Evolutionary conservation across 2,888 invertebrate species (phyloP), one percentile per base, ranked within the genome.

Genomic region (Nasonovia ribisnigri): DNA sequence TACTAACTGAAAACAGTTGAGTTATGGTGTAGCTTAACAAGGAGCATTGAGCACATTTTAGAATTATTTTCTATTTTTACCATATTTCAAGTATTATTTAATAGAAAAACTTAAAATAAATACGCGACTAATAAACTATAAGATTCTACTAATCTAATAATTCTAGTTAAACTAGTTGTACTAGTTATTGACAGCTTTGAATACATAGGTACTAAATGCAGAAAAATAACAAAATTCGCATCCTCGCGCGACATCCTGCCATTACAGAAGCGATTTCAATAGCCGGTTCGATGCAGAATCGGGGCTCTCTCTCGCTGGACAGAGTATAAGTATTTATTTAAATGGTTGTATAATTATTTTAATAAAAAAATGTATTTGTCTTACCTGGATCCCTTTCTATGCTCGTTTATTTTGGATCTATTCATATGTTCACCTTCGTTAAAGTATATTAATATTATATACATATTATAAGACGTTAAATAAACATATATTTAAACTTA

Each of bases 351-450:
- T 20, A 77, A 88, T 36, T 36, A 54, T 36, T 20, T 88, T 20
- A 88, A 88, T 36, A 54, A 24, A 88, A 88, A 88, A 24, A 10
- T 26, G 26, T 26, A 42, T 36, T 46, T 43, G 13, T 46, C 42
- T 46, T 57, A 91, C 91, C 91, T 84, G 54, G n/a, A 43, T 54
- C 86, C 54, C 3, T 91, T 67, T 48, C 29, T 51, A n/a, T 46
- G n/a, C 4, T 43, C 57, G 20, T 42, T 54, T 10, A 29, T 51
- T 88, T 88, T 92, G 26, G 51, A 24, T 51, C 10, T 3, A 29
- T 92, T 42, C 2, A 43, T 51, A 51, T 88, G 29, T 60, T 67
- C 87, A 42, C 67, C 67, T 67, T 48, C 0, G 51, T 42, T 29
- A 51, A 6, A 87, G 60, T 54, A 29, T 86, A 42, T 54, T 20